phyloP scores from a whole-genome alignment of 2,113 vertebrate genomes.

The Cyphomyrus discorhynchus region DNA sequence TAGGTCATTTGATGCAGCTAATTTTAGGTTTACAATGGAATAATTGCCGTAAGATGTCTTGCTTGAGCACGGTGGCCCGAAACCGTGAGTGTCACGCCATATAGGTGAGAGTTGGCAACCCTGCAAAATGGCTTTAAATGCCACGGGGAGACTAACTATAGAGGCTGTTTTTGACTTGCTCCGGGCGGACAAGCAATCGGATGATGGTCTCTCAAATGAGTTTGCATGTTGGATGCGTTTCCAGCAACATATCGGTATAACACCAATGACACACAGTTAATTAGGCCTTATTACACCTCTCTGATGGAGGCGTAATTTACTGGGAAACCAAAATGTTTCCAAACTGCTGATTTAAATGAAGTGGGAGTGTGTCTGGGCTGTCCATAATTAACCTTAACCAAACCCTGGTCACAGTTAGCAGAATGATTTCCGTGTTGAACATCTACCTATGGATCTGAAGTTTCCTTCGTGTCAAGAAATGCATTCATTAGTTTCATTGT shows the following conservation, averaged over 20 bases:
- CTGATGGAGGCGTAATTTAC: not conserved
- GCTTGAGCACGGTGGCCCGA: not conserved
- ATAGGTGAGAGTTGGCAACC: not conserved
- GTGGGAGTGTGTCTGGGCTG: not conserved
- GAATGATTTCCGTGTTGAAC: not conserved
- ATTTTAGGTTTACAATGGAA: not conserved
- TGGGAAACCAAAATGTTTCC: not conserved
- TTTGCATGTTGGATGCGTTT: not conserved
- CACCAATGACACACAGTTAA: not conserved
- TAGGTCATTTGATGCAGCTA: not conserved
- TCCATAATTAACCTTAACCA: not conserved
- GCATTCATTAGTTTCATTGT: not conserved
- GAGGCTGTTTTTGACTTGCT: not conserved
- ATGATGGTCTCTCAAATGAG: not conserved
- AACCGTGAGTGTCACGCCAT: not conserved
- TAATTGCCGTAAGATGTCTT: not conserved
- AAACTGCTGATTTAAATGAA: not conserved
- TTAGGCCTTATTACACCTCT: not conserved
- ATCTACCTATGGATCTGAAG: not conserved
- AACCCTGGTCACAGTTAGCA: not conserved
- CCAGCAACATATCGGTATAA: not conserved
- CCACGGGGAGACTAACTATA: not conserved
- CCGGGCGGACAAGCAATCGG: not conserved
- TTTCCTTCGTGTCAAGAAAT: not conserved
- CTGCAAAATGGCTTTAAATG: not conserved